Conservation (phyloP, 2,113 vertebrate species). For the Malaclemys terrapin region DNA sequence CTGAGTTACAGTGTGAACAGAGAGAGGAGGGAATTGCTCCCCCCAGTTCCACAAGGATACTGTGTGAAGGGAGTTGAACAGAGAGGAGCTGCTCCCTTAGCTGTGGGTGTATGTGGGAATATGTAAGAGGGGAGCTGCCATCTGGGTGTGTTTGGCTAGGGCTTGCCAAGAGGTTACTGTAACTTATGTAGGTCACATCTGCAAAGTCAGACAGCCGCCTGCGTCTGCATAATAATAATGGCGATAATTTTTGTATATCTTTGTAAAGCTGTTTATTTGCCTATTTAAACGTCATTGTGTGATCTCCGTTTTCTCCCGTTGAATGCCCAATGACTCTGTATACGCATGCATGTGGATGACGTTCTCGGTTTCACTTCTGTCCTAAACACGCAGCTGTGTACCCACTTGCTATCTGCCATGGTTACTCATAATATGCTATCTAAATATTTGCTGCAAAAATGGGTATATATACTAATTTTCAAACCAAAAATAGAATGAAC, state of each 20-base stretch:
- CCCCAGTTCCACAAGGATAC: not conserved
- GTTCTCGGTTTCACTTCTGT: accelerated
- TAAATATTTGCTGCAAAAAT: accelerated
- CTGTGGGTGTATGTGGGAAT: not conserved
- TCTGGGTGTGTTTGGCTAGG: not conserved
- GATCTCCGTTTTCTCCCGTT: not conserved
- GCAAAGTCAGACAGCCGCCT: not conserved
- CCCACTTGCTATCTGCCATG: accelerated
- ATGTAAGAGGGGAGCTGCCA: not conserved
- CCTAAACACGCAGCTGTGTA: accelerated
- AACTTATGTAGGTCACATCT: not conserved
- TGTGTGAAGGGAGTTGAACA: not conserved
- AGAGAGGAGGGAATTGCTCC: not conserved
- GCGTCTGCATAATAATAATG: not conserved
- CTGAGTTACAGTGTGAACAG: not conserved
- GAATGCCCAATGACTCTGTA: not conserved
- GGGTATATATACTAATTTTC: accelerated
- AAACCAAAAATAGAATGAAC: accelerated
- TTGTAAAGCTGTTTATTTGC: accelerated
- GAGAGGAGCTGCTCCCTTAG: not conserved
- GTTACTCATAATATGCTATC: accelerated
- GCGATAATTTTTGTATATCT: not conserved
- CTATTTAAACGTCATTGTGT: accelerated
- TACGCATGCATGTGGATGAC: not conserved
- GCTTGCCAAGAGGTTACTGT: not conserved